Base-by-base conservation (phyloP, 2,113 vertebrate genomes). In the Prietella phreatophila region DNA sequence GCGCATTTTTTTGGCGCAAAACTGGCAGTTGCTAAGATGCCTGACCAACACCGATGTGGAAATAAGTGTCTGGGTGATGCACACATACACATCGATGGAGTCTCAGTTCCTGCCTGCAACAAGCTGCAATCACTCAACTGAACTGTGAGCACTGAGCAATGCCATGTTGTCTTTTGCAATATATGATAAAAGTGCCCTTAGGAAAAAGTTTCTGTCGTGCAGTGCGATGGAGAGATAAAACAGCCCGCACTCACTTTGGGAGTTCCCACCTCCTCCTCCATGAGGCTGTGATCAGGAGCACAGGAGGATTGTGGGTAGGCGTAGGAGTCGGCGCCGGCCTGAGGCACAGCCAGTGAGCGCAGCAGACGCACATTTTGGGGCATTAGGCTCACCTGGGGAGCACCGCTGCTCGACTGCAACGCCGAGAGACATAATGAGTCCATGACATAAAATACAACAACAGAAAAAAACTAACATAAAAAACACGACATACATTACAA, bases 251-350 rank as follows among this genome's bases (percentile, higher is more conserved):
- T 7, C 96, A 99, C 98, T 96, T 98, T 97, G 89, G 98, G 98
- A 0, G 97, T 99, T 90, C 95, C 96, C 0, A 99, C 95, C 8
- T 99, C 98, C 89, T 99, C 98, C 76, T 97, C 97, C 96, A 98
- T 97, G 85, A 99, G 96, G 0, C 96, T 94, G 22, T 96, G 93
- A 85, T 98, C 98, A 2, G 95, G 93, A 56, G 94, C 93, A 92
- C 96, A 96, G 84, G 89, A 76, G 69, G 96, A 92, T 4, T 96
- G 92, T 25, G 97, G 93, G 75, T 97, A 99, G 13, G 96, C 89
- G 91, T 97, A 99, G 84, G 95, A 91, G 85, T 99, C 98, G 8
- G 95, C 93, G 17, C 97, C 90, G 22, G 96, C 75, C 63, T 96
- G 96, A 4, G 97, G 94, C 39, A 97, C 95, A 36, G 96, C 96